These are phyloP conservation scores for Hartigia nigra DNA, from an alignment of 2,888 invertebrate genomes.

Conservation along the genomic window DNA sequence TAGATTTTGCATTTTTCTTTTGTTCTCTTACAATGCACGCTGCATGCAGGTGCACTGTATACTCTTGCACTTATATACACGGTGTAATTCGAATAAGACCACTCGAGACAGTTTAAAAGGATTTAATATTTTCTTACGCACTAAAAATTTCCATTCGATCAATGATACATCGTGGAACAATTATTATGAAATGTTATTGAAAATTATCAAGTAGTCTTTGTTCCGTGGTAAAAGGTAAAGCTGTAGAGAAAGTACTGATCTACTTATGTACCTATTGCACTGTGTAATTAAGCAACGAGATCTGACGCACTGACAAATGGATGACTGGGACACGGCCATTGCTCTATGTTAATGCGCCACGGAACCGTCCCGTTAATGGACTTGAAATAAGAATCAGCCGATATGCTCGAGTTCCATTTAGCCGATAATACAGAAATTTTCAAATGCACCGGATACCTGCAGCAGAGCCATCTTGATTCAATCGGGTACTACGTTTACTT, in stretches of 20 bases:
- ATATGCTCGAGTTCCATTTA: neutral
- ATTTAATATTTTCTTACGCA: neutral
- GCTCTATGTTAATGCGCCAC: neutral
- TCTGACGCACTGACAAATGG: neutral
- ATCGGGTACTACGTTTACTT: neutral
- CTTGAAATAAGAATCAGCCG: neutral
- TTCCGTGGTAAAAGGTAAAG: neutral
- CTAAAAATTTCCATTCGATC: neutral
- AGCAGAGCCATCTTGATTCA: neutral
- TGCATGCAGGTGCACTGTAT: slow-evolving; percentile 4
- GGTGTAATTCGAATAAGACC: neutral
- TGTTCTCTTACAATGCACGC: neutral
- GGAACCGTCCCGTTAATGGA: neutral
- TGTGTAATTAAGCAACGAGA: neutral
- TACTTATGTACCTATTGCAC: neutral
- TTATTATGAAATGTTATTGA: neutral
- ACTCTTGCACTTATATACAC: neutral
- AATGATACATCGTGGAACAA: neutral
- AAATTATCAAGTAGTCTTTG: neutral
- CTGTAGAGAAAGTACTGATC: neutral
- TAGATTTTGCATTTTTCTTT: neutral
- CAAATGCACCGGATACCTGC: neutral
- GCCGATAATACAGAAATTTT: neutral
- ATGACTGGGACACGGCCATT: neutral
- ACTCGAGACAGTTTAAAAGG: neutral